Evolutionary conservation across 2,113 vertebrate genomes (phyloP).

Genomic region (Petrocephalus microphthalmus): DNA sequence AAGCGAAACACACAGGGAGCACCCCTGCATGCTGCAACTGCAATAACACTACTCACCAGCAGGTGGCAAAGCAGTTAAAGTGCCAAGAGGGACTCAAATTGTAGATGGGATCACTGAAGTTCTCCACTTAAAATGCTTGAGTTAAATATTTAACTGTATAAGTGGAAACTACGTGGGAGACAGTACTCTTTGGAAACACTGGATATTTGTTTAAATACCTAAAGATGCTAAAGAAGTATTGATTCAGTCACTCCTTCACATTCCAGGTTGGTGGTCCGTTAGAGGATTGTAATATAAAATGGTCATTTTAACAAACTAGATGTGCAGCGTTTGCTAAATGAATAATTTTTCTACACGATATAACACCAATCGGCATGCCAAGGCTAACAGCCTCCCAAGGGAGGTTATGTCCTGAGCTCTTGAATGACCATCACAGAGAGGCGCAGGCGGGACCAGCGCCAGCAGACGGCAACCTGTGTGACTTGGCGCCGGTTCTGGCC

Average conservation of each 20-base stretch:
- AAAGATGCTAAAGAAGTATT: neutral
- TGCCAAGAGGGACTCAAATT: neutral
- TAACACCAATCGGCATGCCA: neutral
- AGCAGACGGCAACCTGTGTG: neutral
- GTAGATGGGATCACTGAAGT: neutral
- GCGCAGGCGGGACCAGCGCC: neutral
- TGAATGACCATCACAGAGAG: neutral
- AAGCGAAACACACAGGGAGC: neutral
- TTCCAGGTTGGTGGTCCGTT: neutral
- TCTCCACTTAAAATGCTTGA: neutral
- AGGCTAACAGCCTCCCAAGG: neutral
- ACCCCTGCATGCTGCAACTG: neutral
- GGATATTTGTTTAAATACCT: neutral
- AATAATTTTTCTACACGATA: neutral
- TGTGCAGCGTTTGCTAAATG: neutral
- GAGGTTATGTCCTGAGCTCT: neutral
- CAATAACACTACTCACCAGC: neutral
- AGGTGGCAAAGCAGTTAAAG: neutral
- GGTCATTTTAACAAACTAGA: neutral
- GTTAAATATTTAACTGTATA: neutral
- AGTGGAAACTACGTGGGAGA: neutral
- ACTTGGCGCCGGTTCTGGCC: neutral
- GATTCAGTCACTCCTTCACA: constrained; percentile 1
- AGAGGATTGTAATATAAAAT: neutral
- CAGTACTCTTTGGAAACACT: neutral